phyloP scores from a whole-genome alignment of 2,797 vertebrate genomes.

The Rhinoraja longicauda region DNA sequence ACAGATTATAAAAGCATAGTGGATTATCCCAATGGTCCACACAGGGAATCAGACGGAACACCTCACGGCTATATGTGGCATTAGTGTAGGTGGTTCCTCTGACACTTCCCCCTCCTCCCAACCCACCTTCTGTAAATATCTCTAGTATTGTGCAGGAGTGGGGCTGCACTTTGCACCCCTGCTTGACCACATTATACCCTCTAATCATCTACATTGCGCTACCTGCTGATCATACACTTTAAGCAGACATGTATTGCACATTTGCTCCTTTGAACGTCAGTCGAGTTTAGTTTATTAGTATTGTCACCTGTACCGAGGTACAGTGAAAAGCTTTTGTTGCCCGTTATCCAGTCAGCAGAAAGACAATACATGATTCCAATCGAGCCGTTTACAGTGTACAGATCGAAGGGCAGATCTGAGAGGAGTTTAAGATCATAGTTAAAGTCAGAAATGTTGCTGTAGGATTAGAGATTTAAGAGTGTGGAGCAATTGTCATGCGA shows the following conservation, averaged over 20 bases:
- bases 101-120: neutral
- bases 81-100: neutral
- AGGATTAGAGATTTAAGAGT: no score
- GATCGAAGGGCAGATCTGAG: no score
- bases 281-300: no score
- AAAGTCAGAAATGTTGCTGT: no score
- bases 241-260: constrained; percentile 23
- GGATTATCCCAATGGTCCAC: constrained; percentile 8
- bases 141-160: neutral
- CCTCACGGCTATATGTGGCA: neutral
- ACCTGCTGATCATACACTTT: neutral
- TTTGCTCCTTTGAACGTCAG: constrained; percentile 23
- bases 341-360: no score
- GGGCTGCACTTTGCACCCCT: neutral
- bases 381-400: no score
- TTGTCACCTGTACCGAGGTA: no score
- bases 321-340: no score
- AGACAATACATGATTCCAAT: no score
- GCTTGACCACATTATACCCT: neutral
- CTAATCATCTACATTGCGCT: constrained; percentile 3
- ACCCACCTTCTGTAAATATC: neutral
- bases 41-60: neutral
- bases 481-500: no score
- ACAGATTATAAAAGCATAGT: constrained; percentile 36
- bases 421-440: no score